Conservation (phyloP, 2,888 invertebrate species). For the Priocnemis perturbator region DNA sequence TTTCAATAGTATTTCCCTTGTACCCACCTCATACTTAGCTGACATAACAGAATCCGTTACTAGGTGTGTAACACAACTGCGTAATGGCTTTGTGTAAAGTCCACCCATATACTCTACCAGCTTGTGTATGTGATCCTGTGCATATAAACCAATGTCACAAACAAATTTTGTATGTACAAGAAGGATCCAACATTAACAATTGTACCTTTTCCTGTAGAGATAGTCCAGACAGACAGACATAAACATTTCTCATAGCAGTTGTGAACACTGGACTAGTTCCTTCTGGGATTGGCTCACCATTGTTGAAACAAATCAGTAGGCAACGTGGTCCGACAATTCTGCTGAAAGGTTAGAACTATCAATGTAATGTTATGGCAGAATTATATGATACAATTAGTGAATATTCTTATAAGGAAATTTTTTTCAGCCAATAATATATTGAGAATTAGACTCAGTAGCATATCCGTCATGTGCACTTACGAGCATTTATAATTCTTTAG, state of each 20-base stretch:
- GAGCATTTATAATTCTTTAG: constrained; percentile 81
- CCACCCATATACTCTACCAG: constrained; percentile 88
- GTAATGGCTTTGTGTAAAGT: constrained; percentile 80
- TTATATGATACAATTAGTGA: background rate
- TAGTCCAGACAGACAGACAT: constrained; percentile 81
- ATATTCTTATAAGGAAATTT: constrained; percentile 3
- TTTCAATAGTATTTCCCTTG: constrained; percentile 5
- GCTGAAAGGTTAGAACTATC: constrained; percentile 56
- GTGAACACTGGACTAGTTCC: constrained; percentile 87
- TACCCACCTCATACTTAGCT: constrained; percentile 84
- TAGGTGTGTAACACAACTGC: constrained; percentile 86
- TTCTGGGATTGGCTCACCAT: constrained; percentile 84
- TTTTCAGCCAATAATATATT: background rate
- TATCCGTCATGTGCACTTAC: constrained; percentile 76
- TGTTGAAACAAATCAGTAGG: constrained; percentile 83
- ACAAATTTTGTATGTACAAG: constrained; percentile 67
- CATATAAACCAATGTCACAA: constrained; percentile 14
- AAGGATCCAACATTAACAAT: constrained; percentile 37
- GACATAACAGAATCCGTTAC: constrained; percentile 86
- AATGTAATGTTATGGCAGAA: background rate
- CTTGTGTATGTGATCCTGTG: constrained; percentile 79
- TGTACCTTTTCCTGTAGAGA: constrained; percentile 76
- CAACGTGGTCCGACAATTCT: constrained; percentile 91
- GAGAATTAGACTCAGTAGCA: background rate
- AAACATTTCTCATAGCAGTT: constrained; percentile 86